Evolutionary conservation across 2,113 vertebrate genomes (phyloP).

Genomic region (Ochotona curzoniae): DNA sequence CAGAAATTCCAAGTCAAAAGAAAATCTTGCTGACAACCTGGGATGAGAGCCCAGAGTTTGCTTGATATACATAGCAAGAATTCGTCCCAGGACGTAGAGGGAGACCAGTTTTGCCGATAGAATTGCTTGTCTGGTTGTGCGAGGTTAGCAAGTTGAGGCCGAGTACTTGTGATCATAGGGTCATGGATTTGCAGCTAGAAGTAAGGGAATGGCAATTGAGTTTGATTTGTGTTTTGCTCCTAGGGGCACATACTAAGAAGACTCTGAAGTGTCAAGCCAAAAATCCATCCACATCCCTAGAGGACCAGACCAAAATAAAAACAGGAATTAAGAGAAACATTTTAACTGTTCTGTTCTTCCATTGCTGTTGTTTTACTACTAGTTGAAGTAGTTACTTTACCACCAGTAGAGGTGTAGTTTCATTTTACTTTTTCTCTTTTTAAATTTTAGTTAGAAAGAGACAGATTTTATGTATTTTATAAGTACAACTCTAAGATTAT

Average conservation of each 20-base stretch:
- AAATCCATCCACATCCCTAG: background rate
- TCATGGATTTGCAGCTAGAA: background rate
- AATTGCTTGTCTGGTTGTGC: background rate
- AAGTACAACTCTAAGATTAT: too few species aligned
- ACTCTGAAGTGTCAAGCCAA: slow-evolving; percentile 31
- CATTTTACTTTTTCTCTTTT: too few species aligned
- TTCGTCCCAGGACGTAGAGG: background rate
- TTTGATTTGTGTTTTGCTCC: background rate
- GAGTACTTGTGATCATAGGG: background rate
- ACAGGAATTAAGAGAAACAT: background rate
- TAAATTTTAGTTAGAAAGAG: too few species aligned
- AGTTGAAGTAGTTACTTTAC: too few species aligned
- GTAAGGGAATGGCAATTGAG: background rate
- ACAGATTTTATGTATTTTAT: too few species aligned
- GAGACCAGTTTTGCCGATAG: background rate
- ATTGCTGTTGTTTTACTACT: too few species aligned
- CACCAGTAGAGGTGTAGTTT: too few species aligned
- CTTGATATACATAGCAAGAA: slow-evolving; percentile 32
- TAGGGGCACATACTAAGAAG: background rate
- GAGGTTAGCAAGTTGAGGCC: background rate
- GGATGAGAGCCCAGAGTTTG: slow-evolving; percentile 29
- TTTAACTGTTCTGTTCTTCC: background rate
- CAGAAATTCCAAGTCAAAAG: slow-evolving; percentile 51
- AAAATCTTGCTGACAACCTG: slow-evolving; percentile 48
- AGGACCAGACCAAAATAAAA: slow-evolving; percentile 41